Percentiles rank a stretch among this genome's conserved stretches.
Conservation (phyloP, 2,797 vertebrate genomes). For the Petrocephalus schoutedeni region DNA sequence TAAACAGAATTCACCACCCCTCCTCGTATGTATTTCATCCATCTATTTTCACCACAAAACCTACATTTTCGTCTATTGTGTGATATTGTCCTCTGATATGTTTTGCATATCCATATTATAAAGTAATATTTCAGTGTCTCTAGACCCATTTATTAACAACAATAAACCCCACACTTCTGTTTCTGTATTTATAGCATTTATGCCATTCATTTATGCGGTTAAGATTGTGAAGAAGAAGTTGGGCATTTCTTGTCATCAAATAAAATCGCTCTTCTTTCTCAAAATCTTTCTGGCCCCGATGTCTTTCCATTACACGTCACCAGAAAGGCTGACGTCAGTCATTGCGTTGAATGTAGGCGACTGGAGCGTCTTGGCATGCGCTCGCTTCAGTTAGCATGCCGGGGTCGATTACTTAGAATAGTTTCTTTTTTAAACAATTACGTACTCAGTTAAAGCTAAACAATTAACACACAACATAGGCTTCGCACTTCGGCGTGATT, state of each 20-base stretch:
- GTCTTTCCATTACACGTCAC: neutral
- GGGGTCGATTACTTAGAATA: neutral
- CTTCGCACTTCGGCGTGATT: neutral
- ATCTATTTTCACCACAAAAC: neutral
- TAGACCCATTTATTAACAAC: neutral
- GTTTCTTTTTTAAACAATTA: neutral
- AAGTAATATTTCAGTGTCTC: neutral
- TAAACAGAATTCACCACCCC: neutral
- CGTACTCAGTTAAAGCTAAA: neutral
- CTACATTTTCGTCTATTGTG: neutral
- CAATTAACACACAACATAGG: neutral
- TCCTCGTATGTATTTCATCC: neutral
- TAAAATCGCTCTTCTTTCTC: neutral
- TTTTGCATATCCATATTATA: neutral
- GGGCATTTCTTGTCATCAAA: neutral
- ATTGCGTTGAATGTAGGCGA: slow-evolving; percentile 16
- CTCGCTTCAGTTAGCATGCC: neutral
- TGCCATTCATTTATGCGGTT: neutral
- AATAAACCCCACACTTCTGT: neutral
- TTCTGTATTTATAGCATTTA: neutral
- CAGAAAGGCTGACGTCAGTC: neutral
- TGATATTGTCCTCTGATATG: neutral
- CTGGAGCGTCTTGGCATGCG: neutral
- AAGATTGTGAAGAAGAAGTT: neutral
- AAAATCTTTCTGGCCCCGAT: neutral